Conservation (phyloP, 1,140 invertebrate species). For the Vollenhovia emeryi region DNA sequence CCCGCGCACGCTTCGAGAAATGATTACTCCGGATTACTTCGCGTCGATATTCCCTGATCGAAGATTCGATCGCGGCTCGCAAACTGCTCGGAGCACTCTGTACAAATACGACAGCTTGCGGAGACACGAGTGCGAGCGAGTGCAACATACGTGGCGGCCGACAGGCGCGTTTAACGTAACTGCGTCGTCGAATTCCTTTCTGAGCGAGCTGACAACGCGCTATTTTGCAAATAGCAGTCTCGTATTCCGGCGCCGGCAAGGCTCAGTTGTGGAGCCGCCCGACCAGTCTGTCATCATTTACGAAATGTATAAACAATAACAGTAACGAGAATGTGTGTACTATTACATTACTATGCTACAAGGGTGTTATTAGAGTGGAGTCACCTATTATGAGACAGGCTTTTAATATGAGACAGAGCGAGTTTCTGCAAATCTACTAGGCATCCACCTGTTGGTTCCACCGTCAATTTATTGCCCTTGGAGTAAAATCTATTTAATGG, state of each 20-base stretch:
- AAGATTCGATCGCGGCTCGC: not conserved
- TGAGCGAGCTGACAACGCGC: conserved; percentile 7
- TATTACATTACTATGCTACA: not conserved
- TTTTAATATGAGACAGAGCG: too few species aligned
- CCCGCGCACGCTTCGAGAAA: not conserved
- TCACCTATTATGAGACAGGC: too few species aligned
- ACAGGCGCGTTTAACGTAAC: conserved; percentile 2
- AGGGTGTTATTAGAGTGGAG: too few species aligned
- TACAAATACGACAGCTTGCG: not conserved
- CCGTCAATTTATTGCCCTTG: too few species aligned
- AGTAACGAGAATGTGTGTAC: not conserved
- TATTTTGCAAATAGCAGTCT: conserved; percentile 8
- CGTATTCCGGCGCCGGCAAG: not conserved
- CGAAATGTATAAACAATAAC: not conserved
- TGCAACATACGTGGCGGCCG: not conserved
- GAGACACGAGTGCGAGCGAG: not conserved
- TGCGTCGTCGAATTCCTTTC: conserved; percentile 37
- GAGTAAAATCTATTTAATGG: too few species aligned
- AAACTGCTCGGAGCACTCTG: not conserved
- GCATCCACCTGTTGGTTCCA: too few species aligned
- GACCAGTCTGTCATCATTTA: not conserved
- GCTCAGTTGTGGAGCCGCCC: not conserved
- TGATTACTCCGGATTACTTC: not conserved
- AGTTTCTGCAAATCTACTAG: too few species aligned
- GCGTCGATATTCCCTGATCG: not conserved